Evolutionary conservation across 2,113 vertebrate genomes (phyloP).

Genomic region (Centropus bengalensis): DNA sequence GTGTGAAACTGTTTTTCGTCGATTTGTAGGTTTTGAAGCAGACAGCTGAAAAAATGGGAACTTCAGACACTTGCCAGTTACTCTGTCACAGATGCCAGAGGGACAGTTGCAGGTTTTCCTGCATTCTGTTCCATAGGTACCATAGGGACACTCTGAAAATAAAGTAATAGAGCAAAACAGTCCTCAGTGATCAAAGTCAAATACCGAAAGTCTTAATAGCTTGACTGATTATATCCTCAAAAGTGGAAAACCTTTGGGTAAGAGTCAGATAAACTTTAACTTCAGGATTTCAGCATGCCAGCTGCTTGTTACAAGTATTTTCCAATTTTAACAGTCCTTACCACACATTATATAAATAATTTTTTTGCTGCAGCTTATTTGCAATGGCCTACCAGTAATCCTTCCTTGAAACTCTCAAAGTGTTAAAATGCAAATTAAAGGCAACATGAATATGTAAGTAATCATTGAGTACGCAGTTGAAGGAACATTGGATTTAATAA

Average conservation of each 20-base stretch:
- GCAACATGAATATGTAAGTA: not conserved
- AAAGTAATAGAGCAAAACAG: not conserved
- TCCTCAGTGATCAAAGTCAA: not conserved
- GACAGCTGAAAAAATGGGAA: conserved; percentile 89
- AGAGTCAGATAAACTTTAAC: not conserved
- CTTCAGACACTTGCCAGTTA: conserved; percentile 89
- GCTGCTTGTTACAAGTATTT: not conserved
- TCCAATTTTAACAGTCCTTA: not conserved
- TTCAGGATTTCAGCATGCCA: not conserved
- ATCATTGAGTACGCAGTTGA: not conserved
- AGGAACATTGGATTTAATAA: not conserved
- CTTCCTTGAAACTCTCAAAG: not conserved
- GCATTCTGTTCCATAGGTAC: conserved; percentile 92
- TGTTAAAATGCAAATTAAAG: not conserved
- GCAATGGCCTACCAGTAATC: not conserved
- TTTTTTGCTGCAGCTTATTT: not conserved
- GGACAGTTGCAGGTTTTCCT: conserved; percentile 90
- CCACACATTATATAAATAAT: not conserved
- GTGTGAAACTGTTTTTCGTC: conserved; percentile 73
- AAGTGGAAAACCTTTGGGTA: not conserved
- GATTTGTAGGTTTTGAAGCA: conserved; percentile 71
- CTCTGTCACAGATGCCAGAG: conserved; percentile 91
- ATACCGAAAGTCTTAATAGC: not conserved
- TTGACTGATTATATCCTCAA: not conserved
- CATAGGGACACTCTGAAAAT: conserved; percentile 89